A percentile compares a stretch with the other conserved stretches of the same genome.
Evolutionary conservation across 2,888 invertebrate genomes (phyloP).

Genomic region (Iphiclides podalirius): DNA sequence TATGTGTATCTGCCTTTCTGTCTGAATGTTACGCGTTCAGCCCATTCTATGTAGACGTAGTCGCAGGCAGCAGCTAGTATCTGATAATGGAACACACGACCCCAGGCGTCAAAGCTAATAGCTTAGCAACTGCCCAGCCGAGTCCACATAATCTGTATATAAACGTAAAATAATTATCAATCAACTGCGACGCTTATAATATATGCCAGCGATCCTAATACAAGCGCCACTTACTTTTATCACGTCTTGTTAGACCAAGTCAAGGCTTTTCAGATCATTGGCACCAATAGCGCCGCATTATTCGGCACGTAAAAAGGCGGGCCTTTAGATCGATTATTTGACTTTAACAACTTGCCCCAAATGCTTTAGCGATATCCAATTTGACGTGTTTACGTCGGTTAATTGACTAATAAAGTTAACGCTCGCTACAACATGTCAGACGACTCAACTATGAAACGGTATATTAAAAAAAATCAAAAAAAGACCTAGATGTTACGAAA

Average conservation of each 20-base stretch:
- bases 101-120: too few species aligned
- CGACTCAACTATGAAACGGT: too few species aligned
- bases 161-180: neutral
- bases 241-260: constrained; percentile 31
- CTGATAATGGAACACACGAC: too few species aligned
- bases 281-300: constrained; percentile 32
- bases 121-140: too few species aligned
- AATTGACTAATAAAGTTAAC: neutral
- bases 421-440: neutral
- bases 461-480: too few species aligned
- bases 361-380: constrained; percentile 8
- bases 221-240: constrained; percentile 35
- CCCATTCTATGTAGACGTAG: too few species aligned
- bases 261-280: constrained; percentile 37
- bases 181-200: too few species aligned
- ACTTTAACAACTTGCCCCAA: constrained; percentile 21
- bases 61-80: too few species aligned
- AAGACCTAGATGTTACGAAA: too few species aligned
- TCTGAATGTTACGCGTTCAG: too few species aligned
- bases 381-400: neutral
- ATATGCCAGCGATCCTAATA: constrained; percentile 4
- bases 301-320: constrained; percentile 23
- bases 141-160: too few species aligned
- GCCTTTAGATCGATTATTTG: constrained; percentile 14
- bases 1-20: too few species aligned